These are phyloP conservation scores for Petrosia ficiformis DNA, from an alignment of 37 sponge, comb jelly and placozoan genomes.

Conservation along the genomic window DNA sequence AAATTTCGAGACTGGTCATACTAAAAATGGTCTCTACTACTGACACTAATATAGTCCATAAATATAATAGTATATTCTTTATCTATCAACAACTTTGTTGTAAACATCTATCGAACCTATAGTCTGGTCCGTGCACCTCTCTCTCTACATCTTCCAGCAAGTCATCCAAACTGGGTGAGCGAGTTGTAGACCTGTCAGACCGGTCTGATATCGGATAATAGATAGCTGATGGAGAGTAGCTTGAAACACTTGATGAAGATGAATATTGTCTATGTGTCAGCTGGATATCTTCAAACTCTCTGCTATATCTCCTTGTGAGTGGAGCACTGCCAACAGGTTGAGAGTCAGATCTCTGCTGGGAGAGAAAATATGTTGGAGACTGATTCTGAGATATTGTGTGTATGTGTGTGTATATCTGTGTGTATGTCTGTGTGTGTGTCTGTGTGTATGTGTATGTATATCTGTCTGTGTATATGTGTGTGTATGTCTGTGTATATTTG, in stretches of 20 bases:
- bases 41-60: no score
- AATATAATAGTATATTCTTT: no score
- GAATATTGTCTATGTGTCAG: background rate
- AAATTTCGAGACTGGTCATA: no score
- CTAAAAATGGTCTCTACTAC: no score
- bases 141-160: conserved; percentile 54
- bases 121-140: conserved; percentile 36
- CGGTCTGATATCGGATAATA: background rate
- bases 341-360: background rate
- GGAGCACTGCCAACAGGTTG: conserved; percentile 1
- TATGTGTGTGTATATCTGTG: no score
- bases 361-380: background rate
- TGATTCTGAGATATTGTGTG: background rate
- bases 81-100: no score
- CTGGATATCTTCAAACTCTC: background rate
- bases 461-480: no score
- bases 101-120: conserved; percentile 31
- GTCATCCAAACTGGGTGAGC: conserved; percentile 45
- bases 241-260: conserved; percentile 9
- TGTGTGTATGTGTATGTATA: no score
- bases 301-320: background rate
- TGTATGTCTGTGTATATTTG: no score
- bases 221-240: background rate
- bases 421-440: no score
- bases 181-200: background rate